Evolutionary conservation across 2,113 vertebrate genomes (phyloP), one percentile per base, ranked within the genome.

Genomic region (Cynoglossus semilaevis): DNA sequence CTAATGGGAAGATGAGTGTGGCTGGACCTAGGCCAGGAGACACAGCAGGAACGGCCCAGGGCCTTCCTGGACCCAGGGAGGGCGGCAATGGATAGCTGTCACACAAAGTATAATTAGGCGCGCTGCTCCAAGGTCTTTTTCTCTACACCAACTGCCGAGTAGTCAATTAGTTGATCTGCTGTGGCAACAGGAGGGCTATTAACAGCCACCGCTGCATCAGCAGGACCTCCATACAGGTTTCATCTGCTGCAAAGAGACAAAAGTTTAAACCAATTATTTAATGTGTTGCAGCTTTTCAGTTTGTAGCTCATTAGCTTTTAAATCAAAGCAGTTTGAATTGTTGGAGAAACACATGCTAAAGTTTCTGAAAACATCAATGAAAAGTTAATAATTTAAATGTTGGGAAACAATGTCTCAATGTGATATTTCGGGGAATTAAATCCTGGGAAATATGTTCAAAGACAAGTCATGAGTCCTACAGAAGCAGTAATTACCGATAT

Each of bases 111-210:
- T 72, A 77, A 81, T 77, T 68, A 65, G 74, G 29, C 62, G 61
- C 43, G 51, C 60, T 76, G 44, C 15, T 81, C 63, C 60, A 80
- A 71, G 71, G 71, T 16, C 65, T 76, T 75, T 76, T 71, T 69
- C 38, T 81, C 48, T 4, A 41, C 68, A 82, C 77, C 70, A 69
- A 74, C 70, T 85, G 82, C 87, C 74, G 63, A 55, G 56, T 76
- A 67, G 82, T 75, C 83, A 82, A 72, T 79, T 61, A 68, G 63
- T 66, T 63, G 75, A 82, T 77, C 59, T 74, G 78, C 81, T 79
- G 83, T 77, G 63, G 76, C 77, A 84, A 84, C 68, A 79, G 67
- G 56, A 64, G 17, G 14, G 67, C 74, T 82, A 84, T 80, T 79
- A 77, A 81, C 81, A 83, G 80, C 58, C 58, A 17, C 50, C 12